A percentile compares a stretch with the other conserved stretches of the same genome.
Evolutionary conservation across 2,888 invertebrate species (phyloP).

Genomic region (Apamea sordens): DNA sequence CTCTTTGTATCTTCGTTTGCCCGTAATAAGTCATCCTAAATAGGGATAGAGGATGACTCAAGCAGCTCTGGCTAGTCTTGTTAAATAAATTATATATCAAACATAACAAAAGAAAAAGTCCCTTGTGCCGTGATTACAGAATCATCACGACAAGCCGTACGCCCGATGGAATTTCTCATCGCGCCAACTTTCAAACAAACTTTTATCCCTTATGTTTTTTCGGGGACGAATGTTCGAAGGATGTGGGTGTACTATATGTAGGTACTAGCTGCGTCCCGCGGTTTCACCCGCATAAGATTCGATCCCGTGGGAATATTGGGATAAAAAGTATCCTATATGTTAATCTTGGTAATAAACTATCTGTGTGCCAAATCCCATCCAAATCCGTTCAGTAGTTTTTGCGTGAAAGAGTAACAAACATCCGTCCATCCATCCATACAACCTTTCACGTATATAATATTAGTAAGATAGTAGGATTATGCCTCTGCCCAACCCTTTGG

Average conservation of each 20-base stretch:
- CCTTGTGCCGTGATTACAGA: background rate
- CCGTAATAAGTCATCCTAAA: background rate
- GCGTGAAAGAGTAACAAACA: too few relatives aligned
- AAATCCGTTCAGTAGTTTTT: too few relatives aligned
- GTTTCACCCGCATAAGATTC: too few relatives aligned
- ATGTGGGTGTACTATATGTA: too few relatives aligned
- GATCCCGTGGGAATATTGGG: too few relatives aligned
- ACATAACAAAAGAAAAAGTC: constrained; percentile 4
- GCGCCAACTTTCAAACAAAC: background rate
- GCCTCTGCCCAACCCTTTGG: background rate
- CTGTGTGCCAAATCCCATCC: too few relatives aligned
- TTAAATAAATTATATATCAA: background rate
- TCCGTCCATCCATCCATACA: too few relatives aligned
- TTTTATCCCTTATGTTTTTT: background rate
- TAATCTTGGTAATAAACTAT: too few relatives aligned
- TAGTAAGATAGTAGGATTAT: too few relatives aligned
- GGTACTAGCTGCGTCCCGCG: too few relatives aligned
- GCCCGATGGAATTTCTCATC: background rate
- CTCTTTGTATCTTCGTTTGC: background rate
- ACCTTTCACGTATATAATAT: too few relatives aligned
- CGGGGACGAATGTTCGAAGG: background rate
- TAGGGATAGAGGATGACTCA: constrained; percentile 6
- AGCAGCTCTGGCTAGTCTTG: background rate
- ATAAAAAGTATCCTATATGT: too few relatives aligned
- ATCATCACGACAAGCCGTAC: background rate